Evolutionary conservation across 2,888 invertebrate genomes (phyloP).

Genomic region (Cephus sareptanus): DNA sequence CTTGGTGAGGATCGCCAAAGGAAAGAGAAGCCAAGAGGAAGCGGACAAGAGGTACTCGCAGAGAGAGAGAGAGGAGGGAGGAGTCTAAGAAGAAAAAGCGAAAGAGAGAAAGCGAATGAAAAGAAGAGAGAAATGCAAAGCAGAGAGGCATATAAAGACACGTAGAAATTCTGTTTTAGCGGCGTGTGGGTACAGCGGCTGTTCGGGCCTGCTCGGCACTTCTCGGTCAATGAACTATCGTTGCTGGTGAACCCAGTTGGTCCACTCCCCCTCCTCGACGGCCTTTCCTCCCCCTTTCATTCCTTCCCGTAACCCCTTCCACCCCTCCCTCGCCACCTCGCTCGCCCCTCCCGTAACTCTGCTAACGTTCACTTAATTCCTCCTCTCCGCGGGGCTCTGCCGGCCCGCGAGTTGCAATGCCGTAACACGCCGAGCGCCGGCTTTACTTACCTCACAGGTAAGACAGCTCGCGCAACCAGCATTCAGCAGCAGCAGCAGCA

Average conservation of each 20-base stretch:
- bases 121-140: background rate
- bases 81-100: background rate
- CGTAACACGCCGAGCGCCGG: constrained; percentile 60
- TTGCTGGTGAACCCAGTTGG: constrained; percentile 65
- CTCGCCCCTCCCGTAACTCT: constrained; percentile 5
- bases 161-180: constrained; percentile 24
- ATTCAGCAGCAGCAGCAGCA: constrained; percentile 11
- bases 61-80: constrained; percentile 8
- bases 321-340: background rate
- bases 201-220: constrained; percentile 52
- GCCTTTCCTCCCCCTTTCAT: background rate
- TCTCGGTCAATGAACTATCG: constrained; percentile 65
- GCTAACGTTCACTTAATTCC: constrained; percentile 30
- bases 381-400: constrained; percentile 11
- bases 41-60: background rate
- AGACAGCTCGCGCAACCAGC: constrained; percentile 46
- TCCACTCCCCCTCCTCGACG: constrained; percentile 54
- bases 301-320: background rate
- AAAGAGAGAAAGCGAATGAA: constrained; percentile 1
- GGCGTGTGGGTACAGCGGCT: constrained; percentile 31
- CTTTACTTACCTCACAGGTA: constrained; percentile 66
- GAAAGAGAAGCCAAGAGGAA: background rate
- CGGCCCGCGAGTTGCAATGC: constrained; percentile 57
- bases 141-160: constrained; percentile 1
- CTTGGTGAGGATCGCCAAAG: background rate